Conservation (phyloP, 2,113 vertebrate genomes). For the Coreoperca whiteheadi region DNA sequence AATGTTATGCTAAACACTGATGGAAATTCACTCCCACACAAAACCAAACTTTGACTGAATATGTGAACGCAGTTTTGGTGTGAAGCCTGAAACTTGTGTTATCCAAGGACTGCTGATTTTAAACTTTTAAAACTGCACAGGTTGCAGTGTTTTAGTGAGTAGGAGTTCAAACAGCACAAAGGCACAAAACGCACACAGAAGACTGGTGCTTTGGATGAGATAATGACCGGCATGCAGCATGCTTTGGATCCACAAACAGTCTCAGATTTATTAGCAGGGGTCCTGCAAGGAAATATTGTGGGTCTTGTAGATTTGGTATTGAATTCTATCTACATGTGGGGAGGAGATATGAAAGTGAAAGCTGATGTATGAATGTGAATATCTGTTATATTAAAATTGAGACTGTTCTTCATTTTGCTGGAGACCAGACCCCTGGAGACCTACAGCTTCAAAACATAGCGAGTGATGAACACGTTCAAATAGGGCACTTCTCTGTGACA, state of each 20-base stretch:
- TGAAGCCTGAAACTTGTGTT: constrained; percentile 28
- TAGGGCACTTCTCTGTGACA: constrained; percentile 38
- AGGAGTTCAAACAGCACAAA: constrained; percentile 57
- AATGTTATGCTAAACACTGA: constrained; percentile 29
- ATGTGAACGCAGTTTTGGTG: constrained; percentile 9
- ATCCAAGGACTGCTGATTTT: constrained; percentile 50
- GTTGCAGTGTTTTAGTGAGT: constrained; percentile 61
- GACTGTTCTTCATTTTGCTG: constrained; percentile 25
- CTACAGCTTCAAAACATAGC: neutral
- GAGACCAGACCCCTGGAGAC: constrained; percentile 15
- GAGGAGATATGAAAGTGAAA: constrained; percentile 22
- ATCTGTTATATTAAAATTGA: constrained; percentile 40
- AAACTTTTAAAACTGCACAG: constrained; percentile 63
- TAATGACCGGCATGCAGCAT: constrained; percentile 22
- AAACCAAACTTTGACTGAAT: constrained; percentile 26
- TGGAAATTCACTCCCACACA: constrained; percentile 39
- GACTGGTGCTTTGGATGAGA: constrained; percentile 23
- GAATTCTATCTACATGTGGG: neutral
- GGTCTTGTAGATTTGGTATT: neutral
- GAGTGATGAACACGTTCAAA: constrained; percentile 32
- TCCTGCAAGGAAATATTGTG: neutral
- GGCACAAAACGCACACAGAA: constrained; percentile 12
- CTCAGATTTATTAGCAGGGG: constrained; percentile 26
- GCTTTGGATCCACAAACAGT: constrained; percentile 33
- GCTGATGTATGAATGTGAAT: constrained; percentile 11